phyloP scores from a whole-genome alignment of 2,113 vertebrate genomes.

The Connochaetes taurinus region DNA sequence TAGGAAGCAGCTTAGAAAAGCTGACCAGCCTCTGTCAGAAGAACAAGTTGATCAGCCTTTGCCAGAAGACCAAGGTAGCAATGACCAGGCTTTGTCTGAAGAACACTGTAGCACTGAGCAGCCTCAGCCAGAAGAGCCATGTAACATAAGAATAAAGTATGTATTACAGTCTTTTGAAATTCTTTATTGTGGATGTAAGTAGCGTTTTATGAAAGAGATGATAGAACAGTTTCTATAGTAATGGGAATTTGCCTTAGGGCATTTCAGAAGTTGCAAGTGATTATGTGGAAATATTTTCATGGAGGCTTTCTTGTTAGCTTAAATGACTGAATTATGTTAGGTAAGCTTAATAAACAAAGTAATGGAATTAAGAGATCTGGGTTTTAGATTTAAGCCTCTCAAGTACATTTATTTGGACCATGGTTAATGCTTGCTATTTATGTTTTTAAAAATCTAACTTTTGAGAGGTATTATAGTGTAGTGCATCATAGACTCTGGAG shows the following conservation, averaged over 20 bases:
- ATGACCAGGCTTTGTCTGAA: neutral
- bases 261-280: neutral
- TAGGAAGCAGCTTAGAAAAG: conserved; percentile 78
- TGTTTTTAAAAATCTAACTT: neutral
- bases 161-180: conserved; percentile 45
- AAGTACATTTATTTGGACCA: neutral
- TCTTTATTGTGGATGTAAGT: neutral
- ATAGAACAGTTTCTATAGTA: neutral
- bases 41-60: conserved; percentile 44
- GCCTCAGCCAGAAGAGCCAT: neutral
- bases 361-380: neutral
- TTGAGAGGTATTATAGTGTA: neutral
- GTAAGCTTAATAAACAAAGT: neutral
- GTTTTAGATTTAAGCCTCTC: neutral
- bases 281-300: neutral
- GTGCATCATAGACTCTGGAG: neutral
- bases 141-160: conserved; percentile 63
- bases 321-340: neutral
- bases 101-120: conserved; percentile 39
- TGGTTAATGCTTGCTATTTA: neutral
- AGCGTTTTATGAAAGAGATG: neutral
- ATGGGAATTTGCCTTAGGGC: neutral
- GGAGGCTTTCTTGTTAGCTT: neutral
- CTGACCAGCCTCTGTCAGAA: conserved; percentile 28
- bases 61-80: conserved; percentile 26